These are phyloP conservation scores for Motacilla alba DNA, from an alignment of 2,113 vertebrate species.

Conservation along the genomic window DNA sequence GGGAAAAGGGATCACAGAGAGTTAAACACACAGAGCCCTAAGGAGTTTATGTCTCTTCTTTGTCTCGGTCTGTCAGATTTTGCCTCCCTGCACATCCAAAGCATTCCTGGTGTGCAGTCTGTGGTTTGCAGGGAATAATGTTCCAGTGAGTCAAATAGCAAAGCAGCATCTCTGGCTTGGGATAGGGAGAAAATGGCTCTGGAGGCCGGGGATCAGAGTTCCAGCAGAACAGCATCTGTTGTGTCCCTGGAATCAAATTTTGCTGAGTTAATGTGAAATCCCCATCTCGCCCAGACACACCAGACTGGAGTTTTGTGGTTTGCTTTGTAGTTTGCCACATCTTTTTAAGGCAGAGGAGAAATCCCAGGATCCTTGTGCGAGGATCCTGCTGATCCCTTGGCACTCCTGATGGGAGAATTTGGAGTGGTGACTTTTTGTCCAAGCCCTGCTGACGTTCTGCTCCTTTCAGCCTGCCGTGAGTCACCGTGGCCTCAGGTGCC, in stretches of 20 bases:
- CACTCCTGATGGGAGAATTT: not conserved
- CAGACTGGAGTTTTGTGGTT: not conserved
- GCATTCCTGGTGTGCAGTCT: not conserved
- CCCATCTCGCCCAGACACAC: not conserved
- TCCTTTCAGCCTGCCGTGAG: not conserved
- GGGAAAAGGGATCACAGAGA: not conserved
- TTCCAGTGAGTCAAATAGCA: not conserved
- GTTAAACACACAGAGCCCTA: not conserved
- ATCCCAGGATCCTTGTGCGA: not conserved
- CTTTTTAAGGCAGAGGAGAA: not conserved
- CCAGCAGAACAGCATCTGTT: rapidly evolving
- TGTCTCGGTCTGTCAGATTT: not conserved
- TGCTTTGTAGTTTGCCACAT: not conserved
- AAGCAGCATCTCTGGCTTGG: not conserved
- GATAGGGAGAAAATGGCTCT: not conserved
- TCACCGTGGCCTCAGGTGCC: not conserved
- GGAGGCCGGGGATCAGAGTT: not conserved
- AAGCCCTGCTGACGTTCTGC: not conserved
- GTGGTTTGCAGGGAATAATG: not conserved
- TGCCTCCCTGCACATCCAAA: not conserved
- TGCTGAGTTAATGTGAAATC: not conserved
- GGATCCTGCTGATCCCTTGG: not conserved
- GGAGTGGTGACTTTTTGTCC: not conserved
- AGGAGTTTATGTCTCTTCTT: not conserved
- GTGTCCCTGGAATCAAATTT: not conserved